These are phyloP conservation scores for Limenitis camilla DNA, from an alignment of 2,888 invertebrate species.

Conservation along the genomic window DNA sequence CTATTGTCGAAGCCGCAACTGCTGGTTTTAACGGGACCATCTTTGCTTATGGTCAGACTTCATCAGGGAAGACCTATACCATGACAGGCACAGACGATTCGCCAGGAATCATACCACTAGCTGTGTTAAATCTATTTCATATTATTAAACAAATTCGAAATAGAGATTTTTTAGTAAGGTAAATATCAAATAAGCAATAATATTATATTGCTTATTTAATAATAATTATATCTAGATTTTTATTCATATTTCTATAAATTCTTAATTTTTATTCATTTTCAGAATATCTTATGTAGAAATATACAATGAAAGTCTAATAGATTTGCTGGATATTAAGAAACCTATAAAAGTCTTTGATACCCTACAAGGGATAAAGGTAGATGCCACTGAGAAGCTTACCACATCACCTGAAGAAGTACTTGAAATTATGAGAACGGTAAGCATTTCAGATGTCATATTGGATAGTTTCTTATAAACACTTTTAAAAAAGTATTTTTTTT, in stretches of 20 bases:
- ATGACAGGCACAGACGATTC: conserved; percentile 82
- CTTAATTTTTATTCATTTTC: conserved; percentile 27
- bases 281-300: conserved; percentile 92
- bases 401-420: conserved; percentile 77
- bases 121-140: conserved; percentile 81
- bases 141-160: conserved; percentile 76
- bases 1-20: conserved; percentile 81
- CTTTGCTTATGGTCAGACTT: conserved; percentile 94
- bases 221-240: background rate
- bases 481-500: background rate
- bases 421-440: conserved; percentile 68
- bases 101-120: conserved; percentile 83
- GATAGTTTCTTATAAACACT: background rate
- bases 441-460: background rate
- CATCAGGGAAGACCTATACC: conserved; percentile 90
- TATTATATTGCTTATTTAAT: too few relatives aligned
- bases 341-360: conserved; percentile 79
- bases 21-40: conserved; percentile 90
- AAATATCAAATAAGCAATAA: too few relatives aligned
- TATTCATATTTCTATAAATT: background rate
- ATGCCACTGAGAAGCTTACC: conserved; percentile 78
- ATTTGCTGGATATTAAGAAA: conserved; percentile 78
- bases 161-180: conserved; percentile 84
- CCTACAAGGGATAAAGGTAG: conserved; percentile 76
- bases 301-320: conserved; percentile 88